Evolutionary conservation across 2,888 invertebrate genomes (phyloP), one percentile per base, ranked within the genome.

Genomic region (Nesidiocoris tenuis): DNA sequence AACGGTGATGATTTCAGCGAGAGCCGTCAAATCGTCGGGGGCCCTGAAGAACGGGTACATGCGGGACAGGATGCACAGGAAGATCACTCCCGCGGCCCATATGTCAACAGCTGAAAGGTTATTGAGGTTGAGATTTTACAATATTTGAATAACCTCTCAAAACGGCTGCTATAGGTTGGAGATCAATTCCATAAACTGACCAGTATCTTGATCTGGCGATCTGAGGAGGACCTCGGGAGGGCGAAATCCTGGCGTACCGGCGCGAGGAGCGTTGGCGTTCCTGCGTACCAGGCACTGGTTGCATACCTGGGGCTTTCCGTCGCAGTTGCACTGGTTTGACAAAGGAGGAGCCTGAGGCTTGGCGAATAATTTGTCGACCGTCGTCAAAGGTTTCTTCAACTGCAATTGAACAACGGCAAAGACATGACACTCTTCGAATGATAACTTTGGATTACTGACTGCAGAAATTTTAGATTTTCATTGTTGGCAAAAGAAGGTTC

Each of bases 221-320:
- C 93, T 93, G 25, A 95, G 85, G 80, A 93, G 84, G 80, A 93
- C 92, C 86, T 94, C 95, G 0, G 95, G 95, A 74, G 95, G 92
- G 24, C 95, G 87, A 84, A 92, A 95, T 54, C 95, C 95, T 71
- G 94, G 94, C 61, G 95, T 95, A 78, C 95, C 95, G 72, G 95
- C 95, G 81, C 95, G 86, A 1, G 92, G 89, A 5, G 94, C 94
- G 68, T 88, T 86, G 80, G 91, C 88, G 66, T 87, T 86, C 78
- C 88, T 88, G 81, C 89, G 88, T 57, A 86, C 84, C 67, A 88
- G 82, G 82, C 93, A 93, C n/a, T 87, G 81, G 55, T 87, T 86
- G 84, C 94, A 94, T 39, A 91, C 86, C 82, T 85, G 86, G 0
- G 90, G 85, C 82, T 88, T 88, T 16, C 89, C 90, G 81, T 86